Percentiles rank a stretch among this genome's conserved stretches.
phyloP scores from a whole-genome alignment of 2,888 invertebrate genomes.

The Limnephilus marmoratus region DNA sequence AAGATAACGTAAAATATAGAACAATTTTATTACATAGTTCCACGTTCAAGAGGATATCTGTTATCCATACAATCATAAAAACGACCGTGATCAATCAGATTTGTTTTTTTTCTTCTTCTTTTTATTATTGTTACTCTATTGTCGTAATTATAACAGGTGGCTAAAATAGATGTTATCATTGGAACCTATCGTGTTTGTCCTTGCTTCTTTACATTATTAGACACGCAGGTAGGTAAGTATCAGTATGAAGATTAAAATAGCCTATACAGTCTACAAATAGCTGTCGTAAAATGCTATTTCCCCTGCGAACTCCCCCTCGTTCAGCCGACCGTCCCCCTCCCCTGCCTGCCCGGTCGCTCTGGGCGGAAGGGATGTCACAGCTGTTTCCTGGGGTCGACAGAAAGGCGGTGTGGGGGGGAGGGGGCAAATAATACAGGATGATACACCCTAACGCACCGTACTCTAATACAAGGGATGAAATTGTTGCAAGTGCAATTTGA shows the following conservation, averaged over 20 bases:
- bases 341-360: background rate
- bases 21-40: conserved; percentile 44
- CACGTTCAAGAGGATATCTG: no score
- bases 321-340: conserved; percentile 16
- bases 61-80: no score
- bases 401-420: conserved; percentile 57
- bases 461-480: no score
- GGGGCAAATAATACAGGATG: conserved; percentile 4
- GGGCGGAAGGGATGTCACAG: conserved; percentile 47
- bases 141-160: background rate
- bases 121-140: background rate
- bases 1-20: background rate
- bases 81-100: background rate
- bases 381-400: conserved; percentile 62
- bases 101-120: background rate
- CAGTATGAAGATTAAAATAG: background rate
- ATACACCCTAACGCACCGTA: background rate
- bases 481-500: no score
- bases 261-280: background rate
- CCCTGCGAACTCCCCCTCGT: background rate
- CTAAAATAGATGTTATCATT: background rate
- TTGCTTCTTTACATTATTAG: background rate
- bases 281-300: background rate
- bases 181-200: background rate
- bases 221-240: background rate